These are phyloP conservation scores for Tolmerus cingulatus DNA, from an alignment of 2,888 invertebrate species.

Conservation along the genomic window DNA sequence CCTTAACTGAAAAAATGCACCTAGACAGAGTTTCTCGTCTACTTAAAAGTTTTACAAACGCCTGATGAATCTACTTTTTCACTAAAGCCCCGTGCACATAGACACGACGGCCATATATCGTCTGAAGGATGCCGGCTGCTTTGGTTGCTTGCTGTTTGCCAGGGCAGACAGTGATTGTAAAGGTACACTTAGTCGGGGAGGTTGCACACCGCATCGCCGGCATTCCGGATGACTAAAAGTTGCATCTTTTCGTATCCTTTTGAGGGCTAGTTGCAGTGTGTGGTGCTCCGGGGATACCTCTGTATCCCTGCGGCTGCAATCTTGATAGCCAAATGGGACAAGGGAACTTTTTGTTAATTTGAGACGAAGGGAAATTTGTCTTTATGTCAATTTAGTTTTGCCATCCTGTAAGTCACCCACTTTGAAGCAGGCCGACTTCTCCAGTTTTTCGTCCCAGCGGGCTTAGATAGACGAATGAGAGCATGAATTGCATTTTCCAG, in stretches of 20 bases:
- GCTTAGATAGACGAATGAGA: neutral
- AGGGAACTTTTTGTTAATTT: constrained; percentile 29
- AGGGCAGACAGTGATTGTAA: constrained; percentile 14
- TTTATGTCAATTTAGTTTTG: constrained; percentile 28
- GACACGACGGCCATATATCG: neutral
- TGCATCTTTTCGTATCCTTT: constrained; percentile 3
- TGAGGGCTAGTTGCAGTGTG: neutral
- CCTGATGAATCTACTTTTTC: constrained; percentile 27
- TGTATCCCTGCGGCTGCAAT: constrained; percentile 20
- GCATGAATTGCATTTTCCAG: neutral
- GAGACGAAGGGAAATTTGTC: constrained; percentile 29
- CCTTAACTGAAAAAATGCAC: constrained; percentile 9
- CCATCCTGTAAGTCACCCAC: constrained; percentile 9
- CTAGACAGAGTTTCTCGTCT: neutral
- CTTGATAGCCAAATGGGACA: constrained; percentile 19
- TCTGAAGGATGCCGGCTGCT: neutral
- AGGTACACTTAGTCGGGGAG: neutral
- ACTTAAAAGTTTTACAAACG: constrained; percentile 10
- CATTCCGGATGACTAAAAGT: neutral
- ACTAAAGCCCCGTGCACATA: neutral
- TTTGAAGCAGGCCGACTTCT: neutral
- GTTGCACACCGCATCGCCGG: constrained; percentile 1
- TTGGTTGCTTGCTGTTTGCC: neutral
- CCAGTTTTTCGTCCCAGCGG: neutral
- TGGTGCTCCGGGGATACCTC: neutral